phyloP scores from a whole-genome alignment of 2,888 invertebrate genomes.

The Brenthis hecate region DNA sequence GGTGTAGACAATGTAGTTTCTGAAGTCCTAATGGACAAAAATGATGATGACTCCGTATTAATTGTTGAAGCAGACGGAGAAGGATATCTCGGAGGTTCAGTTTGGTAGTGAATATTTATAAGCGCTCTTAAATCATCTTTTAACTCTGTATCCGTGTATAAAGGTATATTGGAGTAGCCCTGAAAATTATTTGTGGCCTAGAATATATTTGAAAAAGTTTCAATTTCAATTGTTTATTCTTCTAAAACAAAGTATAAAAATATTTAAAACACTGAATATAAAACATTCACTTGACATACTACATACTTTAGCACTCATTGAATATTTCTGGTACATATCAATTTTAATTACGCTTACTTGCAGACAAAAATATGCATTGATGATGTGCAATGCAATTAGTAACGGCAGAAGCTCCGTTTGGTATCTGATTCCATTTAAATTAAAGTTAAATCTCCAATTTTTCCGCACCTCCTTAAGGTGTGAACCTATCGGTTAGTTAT shows the following conservation, averaged over 20 bases:
- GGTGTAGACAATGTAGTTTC: slow-evolving; percentile 69
- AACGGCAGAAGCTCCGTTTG: slow-evolving; percentile 9
- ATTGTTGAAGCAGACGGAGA: slow-evolving; percentile 44
- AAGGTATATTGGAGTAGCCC: slow-evolving; percentile 7
- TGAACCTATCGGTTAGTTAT: background rate
- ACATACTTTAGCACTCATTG: too few species aligned
- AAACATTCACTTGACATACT: too few species aligned
- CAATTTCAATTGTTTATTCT: too few species aligned
- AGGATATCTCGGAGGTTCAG: slow-evolving; percentile 37
- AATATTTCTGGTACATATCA: slow-evolving; percentile 6
- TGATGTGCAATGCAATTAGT: slow-evolving; percentile 21
- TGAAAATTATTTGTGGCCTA: background rate
- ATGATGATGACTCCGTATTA: slow-evolving; percentile 65
- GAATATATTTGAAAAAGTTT: too few species aligned
- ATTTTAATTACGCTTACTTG: slow-evolving; percentile 10
- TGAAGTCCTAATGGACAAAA: slow-evolving; percentile 66
- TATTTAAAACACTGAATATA: too few species aligned
- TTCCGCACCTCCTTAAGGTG: background rate
- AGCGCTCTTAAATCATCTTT: slow-evolving; percentile 52
- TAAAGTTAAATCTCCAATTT: slow-evolving; percentile 10
- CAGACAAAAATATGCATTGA: slow-evolving; percentile 20
- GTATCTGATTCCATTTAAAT: slow-evolving; percentile 21
- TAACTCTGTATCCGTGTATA: slow-evolving; percentile 47
- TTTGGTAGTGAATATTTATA: slow-evolving; percentile 51
- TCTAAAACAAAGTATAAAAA: too few species aligned